Evolutionary conservation across 2,113 vertebrate species (phyloP).

Genomic region (Microtus oregoni): DNA sequence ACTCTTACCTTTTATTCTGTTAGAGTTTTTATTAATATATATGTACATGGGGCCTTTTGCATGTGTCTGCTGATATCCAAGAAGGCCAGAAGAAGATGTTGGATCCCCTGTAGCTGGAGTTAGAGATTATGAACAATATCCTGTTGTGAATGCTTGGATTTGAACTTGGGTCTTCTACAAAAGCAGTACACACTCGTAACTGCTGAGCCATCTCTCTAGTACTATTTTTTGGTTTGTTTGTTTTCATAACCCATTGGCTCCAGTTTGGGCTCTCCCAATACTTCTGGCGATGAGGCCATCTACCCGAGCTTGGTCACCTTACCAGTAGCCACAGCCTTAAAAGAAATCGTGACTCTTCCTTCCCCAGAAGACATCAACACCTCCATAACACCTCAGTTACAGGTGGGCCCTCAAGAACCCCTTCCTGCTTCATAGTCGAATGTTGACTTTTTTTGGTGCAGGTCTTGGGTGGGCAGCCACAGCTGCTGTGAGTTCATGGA

Average conservation of each 20-base stretch:
- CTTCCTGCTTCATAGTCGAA: too few species aligned
- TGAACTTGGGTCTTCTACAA: background rate
- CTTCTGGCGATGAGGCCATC: background rate
- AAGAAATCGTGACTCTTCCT: background rate
- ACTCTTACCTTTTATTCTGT: background rate
- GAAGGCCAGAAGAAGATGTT: background rate
- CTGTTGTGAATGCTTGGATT: background rate
- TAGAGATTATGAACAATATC: background rate
- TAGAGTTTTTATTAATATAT: background rate
- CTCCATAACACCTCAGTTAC: background rate
- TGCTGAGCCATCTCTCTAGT: background rate
- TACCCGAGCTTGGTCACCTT: background rate
- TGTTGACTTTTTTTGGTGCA: too few species aligned
- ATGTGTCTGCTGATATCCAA: background rate
- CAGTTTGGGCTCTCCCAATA: background rate
- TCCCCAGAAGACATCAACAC: background rate
- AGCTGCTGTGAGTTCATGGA: too few species aligned
- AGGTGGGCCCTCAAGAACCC: too few species aligned
- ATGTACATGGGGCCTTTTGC: background rate
- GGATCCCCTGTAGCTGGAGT: background rate
- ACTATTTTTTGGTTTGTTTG: background rate
- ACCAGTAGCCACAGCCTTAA: background rate
- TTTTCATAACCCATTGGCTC: background rate
- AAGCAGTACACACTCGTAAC: background rate
- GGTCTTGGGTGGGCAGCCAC: too few species aligned